Conservation (phyloP, 2,797 vertebrate genomes). For the Spinibarbus caldwelli region DNA sequence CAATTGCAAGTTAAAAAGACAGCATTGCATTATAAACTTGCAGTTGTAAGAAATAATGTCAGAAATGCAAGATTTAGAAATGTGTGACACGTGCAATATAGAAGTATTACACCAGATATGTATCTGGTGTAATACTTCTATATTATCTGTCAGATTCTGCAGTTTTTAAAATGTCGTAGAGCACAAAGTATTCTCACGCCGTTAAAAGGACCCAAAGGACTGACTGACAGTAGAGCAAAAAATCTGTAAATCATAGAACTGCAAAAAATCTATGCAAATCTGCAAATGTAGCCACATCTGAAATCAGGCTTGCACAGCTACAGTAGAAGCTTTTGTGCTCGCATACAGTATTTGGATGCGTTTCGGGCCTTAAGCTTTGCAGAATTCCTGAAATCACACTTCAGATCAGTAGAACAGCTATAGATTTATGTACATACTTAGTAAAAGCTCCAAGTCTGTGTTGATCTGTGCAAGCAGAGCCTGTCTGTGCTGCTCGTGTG, state of each 20-base stretch:
- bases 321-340: neutral
- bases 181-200: conserved; percentile 67
- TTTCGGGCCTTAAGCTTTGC: neutral
- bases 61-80: neutral
- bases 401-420: conserved; percentile 33
- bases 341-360: neutral
- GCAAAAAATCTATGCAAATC: neutral
- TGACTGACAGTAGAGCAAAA: conserved; percentile 82
- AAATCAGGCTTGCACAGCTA: neutral
- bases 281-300: neutral
- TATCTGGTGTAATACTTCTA: too few species aligned
- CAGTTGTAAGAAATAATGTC: neutral
- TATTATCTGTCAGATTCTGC: conserved; percentile 74
- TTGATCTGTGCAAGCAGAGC: conserved; percentile 86
- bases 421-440: conserved; percentile 73
- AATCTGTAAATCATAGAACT: too few species aligned
- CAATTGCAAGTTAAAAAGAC: too few species aligned
- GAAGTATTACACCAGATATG: neutral
- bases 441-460: conserved; percentile 86
- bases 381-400: neutral
- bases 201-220: conserved; percentile 80
- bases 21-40: too few species aligned
- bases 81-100: neutral
- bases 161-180: conserved; percentile 79
- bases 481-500: conserved; percentile 78